Evolutionary conservation across 2,797 vertebrate species (phyloP).

Genomic region (Gymnoscopelus microlampas): DNA sequence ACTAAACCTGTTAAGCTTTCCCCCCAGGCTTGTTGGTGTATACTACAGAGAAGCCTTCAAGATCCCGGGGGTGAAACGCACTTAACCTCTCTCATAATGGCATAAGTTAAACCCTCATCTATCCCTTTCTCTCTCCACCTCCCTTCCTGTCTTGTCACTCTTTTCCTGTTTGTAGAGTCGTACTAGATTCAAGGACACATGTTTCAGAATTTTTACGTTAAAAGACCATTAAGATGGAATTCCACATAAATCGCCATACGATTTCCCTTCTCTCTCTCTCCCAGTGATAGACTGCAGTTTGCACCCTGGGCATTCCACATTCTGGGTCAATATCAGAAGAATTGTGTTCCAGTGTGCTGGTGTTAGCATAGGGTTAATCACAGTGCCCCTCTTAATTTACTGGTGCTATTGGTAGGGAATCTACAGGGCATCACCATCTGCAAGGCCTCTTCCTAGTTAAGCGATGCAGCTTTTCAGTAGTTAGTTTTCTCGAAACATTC

Average conservation of each 20-base stretch:
- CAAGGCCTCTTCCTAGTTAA: conserved; percentile 2
- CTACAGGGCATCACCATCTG: conserved; percentile 18
- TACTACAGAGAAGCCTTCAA: conserved; percentile 97
- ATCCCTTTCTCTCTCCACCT: conserved; percentile 32
- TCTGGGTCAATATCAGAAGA: conserved; percentile 25
- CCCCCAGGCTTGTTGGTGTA: conserved; percentile 91
- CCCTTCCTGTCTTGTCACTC: conserved; percentile 52
- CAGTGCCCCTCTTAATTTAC: conserved; percentile 43
- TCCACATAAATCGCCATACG: conserved; percentile 16
- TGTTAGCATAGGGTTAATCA: conserved; percentile 37
- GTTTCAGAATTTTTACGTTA: conserved; percentile 50
- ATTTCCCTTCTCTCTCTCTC: neutral
- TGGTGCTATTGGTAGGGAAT: conserved; percentile 66
- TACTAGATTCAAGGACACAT: conserved; percentile 51
- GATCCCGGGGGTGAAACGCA: conserved; percentile 86
- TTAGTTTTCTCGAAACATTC: conserved; percentile 57
- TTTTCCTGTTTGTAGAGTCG: conserved; percentile 55
- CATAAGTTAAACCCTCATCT: conserved; percentile 64
- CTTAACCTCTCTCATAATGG: conserved; percentile 53
- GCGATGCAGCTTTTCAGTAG: conserved; percentile 17
- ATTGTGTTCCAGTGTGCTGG: conserved; percentile 34
- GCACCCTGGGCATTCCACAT: conserved; percentile 52
- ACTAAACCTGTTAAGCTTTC: conserved; percentile 92
- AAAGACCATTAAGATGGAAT: conserved; percentile 39
- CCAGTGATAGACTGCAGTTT: conserved; percentile 31